Percentiles rank a stretch among this genome's conserved stretches.
Evolutionary conservation across 2,113 vertebrate species (phyloP).

Genomic region (Cettia cetti): DNA sequence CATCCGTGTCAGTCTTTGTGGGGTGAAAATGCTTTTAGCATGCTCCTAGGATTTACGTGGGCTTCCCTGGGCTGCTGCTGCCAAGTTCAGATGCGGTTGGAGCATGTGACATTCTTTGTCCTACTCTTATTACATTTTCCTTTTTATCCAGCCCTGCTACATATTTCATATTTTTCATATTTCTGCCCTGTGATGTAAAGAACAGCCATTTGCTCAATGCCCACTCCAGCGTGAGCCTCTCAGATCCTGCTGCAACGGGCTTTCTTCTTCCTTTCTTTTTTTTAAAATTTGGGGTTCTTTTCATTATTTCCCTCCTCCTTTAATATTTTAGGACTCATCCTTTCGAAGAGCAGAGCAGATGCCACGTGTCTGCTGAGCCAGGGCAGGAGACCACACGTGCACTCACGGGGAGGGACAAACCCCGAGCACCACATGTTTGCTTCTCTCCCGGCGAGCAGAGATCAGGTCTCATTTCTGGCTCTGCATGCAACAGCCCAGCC

Average conservation of each 20-base stretch:
- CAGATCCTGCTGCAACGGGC: neutral
- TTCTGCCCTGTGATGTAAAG: slow-evolving; percentile 40
- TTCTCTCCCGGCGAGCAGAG: neutral
- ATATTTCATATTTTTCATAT: slow-evolving; percentile 52
- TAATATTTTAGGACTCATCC: neutral
- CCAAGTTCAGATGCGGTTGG: slow-evolving; percentile 48
- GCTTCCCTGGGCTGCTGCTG: slow-evolving; percentile 56
- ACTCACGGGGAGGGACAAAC: neutral
- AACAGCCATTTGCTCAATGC: neutral
- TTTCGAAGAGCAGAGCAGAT: neutral
- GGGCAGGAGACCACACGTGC: neutral
- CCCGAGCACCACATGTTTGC: neutral
- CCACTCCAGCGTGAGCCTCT: neutral
- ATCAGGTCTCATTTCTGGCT: neutral
- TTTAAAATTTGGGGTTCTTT: neutral
- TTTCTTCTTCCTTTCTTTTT: neutral
- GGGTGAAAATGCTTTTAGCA: slow-evolving; percentile 62
- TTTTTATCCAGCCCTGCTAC: slow-evolving; percentile 10
- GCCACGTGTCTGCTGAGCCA: neutral
- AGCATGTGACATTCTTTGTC: slow-evolving; percentile 51
- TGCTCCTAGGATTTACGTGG: slow-evolving; percentile 55
- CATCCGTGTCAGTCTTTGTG: neutral
- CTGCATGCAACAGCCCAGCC: neutral
- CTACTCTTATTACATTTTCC: slow-evolving; percentile 38
- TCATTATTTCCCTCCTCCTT: neutral